Evolutionary conservation across 2,888 invertebrate species (phyloP), one percentile per base, ranked within the genome.

Genomic region (Calameuta idolon): DNA sequence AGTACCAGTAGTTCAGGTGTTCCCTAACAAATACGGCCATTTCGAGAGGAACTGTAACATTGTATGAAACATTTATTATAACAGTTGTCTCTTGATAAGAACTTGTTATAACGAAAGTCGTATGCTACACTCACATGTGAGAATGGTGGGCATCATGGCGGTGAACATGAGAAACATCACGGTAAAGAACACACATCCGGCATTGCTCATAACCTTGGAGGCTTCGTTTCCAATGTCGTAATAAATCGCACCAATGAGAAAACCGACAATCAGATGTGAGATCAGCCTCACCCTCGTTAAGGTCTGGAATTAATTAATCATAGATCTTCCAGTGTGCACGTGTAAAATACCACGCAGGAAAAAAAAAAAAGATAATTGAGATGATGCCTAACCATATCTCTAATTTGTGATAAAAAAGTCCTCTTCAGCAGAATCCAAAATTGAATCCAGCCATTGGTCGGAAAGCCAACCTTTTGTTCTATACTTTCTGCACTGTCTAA

Each of bases 81-180:
- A 55, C 23, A 55, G 55, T 9, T 55, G 55, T 55, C 55, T 55
- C 23, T 9, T 23, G 23, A 55, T 9, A 55, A 55, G 23, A 55
- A 55, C 23, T 23, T 55, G 9, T 23, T 2, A 55, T 23, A 69
- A 79, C 3, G 4, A 76, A 55, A 1, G 31, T 35, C n/a, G 12
- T 76, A 69, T 30, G 2, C 9, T 79, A 75, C 82, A 95, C 97
- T 96, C 93, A 98, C 98, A 99, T 90, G 99, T 98, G 87, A 98
- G 94, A 89, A 99, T 98, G 75, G 98, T 99, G 83, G 98, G 98
- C 98, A 99, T 99, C 96, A 99, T 97, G 75, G 98, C 98, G 76
- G 98, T 98, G 92, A 98, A 99, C 96, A 98, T 98, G 84, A 98
- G 96, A 92, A 99, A 99, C 92, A 99, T 95, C 85, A 98, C 96